Evolutionary conservation across 2,797 vertebrate species (phyloP).

Genomic region (Pantherophis alleghaniensis): DNA sequence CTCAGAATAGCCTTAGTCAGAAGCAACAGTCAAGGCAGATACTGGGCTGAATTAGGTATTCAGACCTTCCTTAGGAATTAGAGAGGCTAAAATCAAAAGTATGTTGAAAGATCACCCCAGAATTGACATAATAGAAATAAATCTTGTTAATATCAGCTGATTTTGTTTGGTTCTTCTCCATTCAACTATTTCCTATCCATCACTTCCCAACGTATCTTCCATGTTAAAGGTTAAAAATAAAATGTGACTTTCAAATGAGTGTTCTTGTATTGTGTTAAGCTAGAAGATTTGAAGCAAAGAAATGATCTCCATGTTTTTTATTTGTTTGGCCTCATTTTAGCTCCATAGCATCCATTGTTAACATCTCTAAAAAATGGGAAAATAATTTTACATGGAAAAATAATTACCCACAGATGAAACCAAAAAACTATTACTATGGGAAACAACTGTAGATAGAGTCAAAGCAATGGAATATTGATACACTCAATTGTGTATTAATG

Average conservation of each 20-base stretch:
- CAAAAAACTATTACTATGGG: neutral
- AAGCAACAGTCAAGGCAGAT: neutral
- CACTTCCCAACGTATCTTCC: neutral
- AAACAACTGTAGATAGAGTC: neutral
- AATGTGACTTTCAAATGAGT: neutral
- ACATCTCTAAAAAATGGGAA: neutral
- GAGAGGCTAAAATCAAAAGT: neutral
- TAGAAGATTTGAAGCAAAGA: neutral
- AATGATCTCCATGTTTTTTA: neutral
- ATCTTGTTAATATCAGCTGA: neutral
- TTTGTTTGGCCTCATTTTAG: neutral
- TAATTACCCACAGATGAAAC: constrained; percentile 16
- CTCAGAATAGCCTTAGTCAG: neutral
- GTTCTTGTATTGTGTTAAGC: neutral
- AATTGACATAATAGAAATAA: neutral
- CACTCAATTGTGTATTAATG: neutral
- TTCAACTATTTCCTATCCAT: neutral
- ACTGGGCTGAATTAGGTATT: neutral
- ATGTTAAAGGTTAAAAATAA: neutral
- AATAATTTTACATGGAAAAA: neutral
- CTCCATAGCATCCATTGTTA: neutral
- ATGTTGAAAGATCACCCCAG: neutral
- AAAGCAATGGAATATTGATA: neutral
- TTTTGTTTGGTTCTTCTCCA: neutral
- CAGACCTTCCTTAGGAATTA: neutral